These are phyloP conservation scores for Dinomys branickii DNA, from an alignment of 2,113 vertebrate genomes.

Conservation along the genomic window DNA sequence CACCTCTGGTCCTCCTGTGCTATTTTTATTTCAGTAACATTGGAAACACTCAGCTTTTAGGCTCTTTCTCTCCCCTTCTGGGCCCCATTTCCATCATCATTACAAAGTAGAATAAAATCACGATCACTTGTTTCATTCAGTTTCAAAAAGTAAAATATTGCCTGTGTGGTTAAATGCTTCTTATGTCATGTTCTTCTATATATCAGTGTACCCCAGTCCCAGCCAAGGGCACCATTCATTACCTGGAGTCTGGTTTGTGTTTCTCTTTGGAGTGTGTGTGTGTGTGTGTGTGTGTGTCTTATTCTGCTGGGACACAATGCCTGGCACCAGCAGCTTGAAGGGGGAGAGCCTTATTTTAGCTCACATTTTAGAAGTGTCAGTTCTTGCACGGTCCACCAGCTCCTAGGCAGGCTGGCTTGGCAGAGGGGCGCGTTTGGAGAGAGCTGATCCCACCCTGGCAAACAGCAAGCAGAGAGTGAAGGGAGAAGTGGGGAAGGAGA, in stretches of 20 bases:
- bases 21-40: not conserved
- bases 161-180: not conserved
- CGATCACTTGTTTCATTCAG: not conserved
- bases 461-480: not conserved
- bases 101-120: not conserved
- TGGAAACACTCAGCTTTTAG: not conserved
- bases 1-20: not conserved
- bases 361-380: not conserved
- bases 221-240: not conserved
- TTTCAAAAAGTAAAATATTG: not conserved
- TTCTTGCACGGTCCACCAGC: too few relatives aligned
- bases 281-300: not conserved
- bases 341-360: not conserved
- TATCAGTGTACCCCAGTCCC: not conserved
- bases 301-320: not conserved
- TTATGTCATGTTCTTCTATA: not conserved
- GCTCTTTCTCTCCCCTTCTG: not conserved
- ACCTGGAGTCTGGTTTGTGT: not conserved
- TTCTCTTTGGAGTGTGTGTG: not conserved
- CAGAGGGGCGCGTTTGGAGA: not conserved
- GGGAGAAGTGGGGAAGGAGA: not conserved
- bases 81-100: not conserved
- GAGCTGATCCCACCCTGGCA: not conserved
- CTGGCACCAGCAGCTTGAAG: not conserved
- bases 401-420: not conserved